These are phyloP conservation scores for Coregonus ussuriensis DNA, from an alignment of 2,797 vertebrate species.

Conservation along the genomic window DNA sequence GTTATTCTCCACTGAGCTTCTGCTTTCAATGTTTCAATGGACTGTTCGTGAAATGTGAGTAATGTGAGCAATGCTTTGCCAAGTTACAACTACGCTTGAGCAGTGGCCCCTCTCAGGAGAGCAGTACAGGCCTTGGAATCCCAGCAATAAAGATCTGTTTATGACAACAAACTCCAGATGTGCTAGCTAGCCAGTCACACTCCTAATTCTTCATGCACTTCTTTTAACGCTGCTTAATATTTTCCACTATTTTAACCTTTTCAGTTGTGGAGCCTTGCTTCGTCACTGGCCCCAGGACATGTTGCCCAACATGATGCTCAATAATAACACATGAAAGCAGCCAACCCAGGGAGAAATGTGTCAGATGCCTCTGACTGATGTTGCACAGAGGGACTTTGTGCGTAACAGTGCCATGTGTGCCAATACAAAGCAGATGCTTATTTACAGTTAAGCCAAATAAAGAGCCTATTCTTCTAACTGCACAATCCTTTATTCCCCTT, in stretches of 20 bases:
- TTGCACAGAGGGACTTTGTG: neutral
- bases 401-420: conserved; percentile 1
- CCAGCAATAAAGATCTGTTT: conserved; percentile 26
- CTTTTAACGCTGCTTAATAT: conserved; percentile 16
- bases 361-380: neutral
- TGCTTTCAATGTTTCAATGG: conserved; percentile 14
- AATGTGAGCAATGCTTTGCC: conserved; percentile 14
- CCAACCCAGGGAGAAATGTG: conserved; percentile 25
- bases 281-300: conserved; percentile 24
- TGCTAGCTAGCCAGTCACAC: conserved; percentile 14
- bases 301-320: conserved; percentile 27
- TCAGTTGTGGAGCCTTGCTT: conserved; percentile 10
- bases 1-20: neutral
- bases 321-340: conserved; percentile 22
- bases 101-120: conserved; percentile 7
- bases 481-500: neutral
- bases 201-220: conserved; percentile 34
- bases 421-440: conserved; percentile 36
- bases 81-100: conserved; percentile 4
- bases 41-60: conserved; percentile 18
- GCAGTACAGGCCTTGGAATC: conserved; percentile 12
- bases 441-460: neutral
- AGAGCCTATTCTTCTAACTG: neutral
- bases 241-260: conserved; percentile 26
- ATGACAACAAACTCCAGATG: conserved; percentile 28